Conservation (phyloP, 2,113 vertebrate genomes). For the Boleophthalmus pectinirostris region DNA sequence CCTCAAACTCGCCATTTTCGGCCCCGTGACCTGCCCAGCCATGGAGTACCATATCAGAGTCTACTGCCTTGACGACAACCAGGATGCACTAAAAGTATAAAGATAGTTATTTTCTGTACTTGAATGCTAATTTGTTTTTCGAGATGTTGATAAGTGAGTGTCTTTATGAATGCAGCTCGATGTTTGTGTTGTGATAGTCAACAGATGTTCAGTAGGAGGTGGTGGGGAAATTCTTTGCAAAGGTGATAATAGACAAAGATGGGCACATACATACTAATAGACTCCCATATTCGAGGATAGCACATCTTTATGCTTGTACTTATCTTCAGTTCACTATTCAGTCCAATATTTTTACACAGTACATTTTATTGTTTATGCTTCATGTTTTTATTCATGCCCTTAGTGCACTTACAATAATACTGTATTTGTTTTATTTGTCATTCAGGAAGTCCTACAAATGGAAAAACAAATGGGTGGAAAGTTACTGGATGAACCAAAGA, state of each 20-base stretch:
- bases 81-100: slow-evolving; percentile 91
- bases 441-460: slow-evolving; percentile 93
- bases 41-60: slow-evolving; percentile 94
- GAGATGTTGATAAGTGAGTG: slow-evolving; percentile 11
- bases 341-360: neutral
- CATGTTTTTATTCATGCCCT: neutral
- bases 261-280: slow-evolving; percentile 50
- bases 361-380: neutral
- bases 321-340: neutral
- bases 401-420: neutral
- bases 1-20: slow-evolving; percentile 93
- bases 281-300: slow-evolving; percentile 36
- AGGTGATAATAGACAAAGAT: slow-evolving; percentile 33
- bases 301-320: slow-evolving; percentile 28
- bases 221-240: slow-evolving; percentile 31
- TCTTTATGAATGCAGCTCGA: slow-evolving; percentile 5
- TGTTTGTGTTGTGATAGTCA: slow-evolving; percentile 41
- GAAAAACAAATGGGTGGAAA: slow-evolving; percentile 97
- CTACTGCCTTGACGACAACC: slow-evolving; percentile 96
- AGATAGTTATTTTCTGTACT: neutral
- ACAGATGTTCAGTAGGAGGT: slow-evolving; percentile 66
- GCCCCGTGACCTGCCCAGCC: slow-evolving; percentile 86
- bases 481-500: slow-evolving; percentile 95
- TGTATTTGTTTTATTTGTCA: slow-evolving; percentile 1
- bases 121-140: slow-evolving; percentile 4